Conservation (phyloP, 2,888 invertebrate species). For the Anticlea derivata region DNA sequence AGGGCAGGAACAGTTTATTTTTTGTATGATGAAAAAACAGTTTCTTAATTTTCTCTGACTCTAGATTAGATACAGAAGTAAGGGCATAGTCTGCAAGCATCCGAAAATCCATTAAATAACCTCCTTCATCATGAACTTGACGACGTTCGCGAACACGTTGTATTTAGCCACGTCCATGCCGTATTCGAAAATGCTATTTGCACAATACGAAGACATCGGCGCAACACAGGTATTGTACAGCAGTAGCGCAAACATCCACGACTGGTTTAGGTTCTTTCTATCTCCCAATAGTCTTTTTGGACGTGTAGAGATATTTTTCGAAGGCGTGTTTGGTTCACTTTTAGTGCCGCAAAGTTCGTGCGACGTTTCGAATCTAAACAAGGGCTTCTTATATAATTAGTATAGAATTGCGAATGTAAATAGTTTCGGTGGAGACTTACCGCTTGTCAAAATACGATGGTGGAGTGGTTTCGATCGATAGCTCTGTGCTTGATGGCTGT, state of each 20-base stretch:
- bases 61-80: conserved; percentile 48
- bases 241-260: conserved; percentile 73
- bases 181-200: conserved; percentile 66
- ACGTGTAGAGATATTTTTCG: conserved; percentile 18
- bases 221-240: conserved; percentile 73
- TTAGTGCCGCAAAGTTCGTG: conserved; percentile 48
- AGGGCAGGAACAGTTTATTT: no score
- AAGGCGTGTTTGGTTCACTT: conserved; percentile 15
- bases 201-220: conserved; percentile 73
- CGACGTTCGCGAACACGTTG: conserved; percentile 59
- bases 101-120: conserved; percentile 46
- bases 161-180: conserved; percentile 75
- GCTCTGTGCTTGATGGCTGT: conserved; percentile 64
- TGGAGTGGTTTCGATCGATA: conserved; percentile 55
- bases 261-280: conserved; percentile 49
- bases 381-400: conserved; percentile 31
- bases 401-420: conserved; percentile 11
- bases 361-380: conserved; percentile 62
- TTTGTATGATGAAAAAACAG: no score
- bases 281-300: conserved; percentile 34
- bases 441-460: conserved; percentile 67
- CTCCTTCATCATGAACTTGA: conserved; percentile 68
- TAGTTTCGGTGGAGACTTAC: conserved; percentile 47
- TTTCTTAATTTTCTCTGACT: no score
- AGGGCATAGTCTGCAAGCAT: conserved; percentile 71